Evolutionary conservation across 2,888 invertebrate genomes (phyloP).

Genomic region (Stegana nigrithorax): DNA sequence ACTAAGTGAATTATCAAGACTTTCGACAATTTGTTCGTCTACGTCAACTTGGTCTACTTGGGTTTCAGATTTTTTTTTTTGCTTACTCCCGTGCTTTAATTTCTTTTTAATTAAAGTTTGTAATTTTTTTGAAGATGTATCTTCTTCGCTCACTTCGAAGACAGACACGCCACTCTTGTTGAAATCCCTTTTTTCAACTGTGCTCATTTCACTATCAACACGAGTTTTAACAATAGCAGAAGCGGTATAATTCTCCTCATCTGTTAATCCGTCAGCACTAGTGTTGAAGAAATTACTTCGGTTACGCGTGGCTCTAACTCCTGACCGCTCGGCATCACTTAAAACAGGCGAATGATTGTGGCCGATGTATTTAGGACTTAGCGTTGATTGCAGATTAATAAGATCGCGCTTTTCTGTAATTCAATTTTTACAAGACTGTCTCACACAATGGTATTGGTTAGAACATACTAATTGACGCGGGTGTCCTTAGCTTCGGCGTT

Average conservation of each 20-base stretch:
- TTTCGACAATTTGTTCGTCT: no score
- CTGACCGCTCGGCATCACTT: constrained; percentile 17
- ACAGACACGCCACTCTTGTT: constrained; percentile 61
- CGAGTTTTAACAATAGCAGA: neutral
- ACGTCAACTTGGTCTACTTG: no score
- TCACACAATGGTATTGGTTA: neutral
- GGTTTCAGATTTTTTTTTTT: no score
- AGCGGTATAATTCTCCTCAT: constrained; percentile 9
- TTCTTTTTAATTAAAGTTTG: no score
- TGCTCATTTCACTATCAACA: constrained; percentile 45
- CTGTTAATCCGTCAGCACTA: constrained; percentile 25
- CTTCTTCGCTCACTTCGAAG: no score
- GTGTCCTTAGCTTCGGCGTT: constrained; percentile 15
- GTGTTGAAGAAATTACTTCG: constrained; percentile 10
- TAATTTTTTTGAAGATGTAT: no score
- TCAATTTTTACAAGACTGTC: neutral
- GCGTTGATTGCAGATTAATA: constrained; percentile 58
- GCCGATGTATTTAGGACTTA: constrained; percentile 66
- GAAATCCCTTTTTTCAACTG: constrained; percentile 64
- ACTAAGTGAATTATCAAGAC: no score
- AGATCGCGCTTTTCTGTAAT: constrained; percentile 53
- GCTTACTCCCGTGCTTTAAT: no score
- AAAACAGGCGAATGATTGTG: constrained; percentile 28
- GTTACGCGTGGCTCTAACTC: constrained; percentile 16
- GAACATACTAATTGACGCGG: constrained; percentile 30